Percentiles rank a stretch among this genome's conserved stretches.
These are phyloP conservation scores for Cryptotis parvus DNA, from an alignment of 2,113 vertebrate genomes.

Conservation along the genomic window DNA sequence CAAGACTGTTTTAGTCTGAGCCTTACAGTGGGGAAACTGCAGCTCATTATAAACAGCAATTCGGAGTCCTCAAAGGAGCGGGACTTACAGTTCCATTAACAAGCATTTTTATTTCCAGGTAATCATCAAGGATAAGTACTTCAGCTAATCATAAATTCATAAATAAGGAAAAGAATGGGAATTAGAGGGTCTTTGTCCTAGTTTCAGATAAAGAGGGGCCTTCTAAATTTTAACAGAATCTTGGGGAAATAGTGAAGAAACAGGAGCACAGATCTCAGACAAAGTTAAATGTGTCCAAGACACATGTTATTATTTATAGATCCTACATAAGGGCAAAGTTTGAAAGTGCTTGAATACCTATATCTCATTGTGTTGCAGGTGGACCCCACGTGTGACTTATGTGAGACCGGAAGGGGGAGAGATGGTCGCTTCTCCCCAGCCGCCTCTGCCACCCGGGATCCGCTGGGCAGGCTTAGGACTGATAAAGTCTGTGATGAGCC, in stretches of 20 bases:
- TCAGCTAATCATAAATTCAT: not conserved
- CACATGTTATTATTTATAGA: not conserved
- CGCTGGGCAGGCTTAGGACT: no score
- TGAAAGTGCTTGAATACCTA: not conserved
- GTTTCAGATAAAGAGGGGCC: no score
- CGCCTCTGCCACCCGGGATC: no score
- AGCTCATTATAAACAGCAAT: not conserved
- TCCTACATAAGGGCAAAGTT: not conserved
- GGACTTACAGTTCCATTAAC: not conserved
- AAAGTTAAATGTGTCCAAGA: conserved; percentile 6
- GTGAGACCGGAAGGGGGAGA: no score
- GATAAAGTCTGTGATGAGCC: no score
- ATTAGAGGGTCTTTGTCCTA: not conserved
- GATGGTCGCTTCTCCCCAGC: no score
- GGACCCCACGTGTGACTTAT: no score
- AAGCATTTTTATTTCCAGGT: not conserved
- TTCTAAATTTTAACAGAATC: not conserved
- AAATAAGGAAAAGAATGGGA: not conserved
- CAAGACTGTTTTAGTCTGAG: not conserved
- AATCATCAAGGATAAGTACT: no score
- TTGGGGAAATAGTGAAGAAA: not conserved
- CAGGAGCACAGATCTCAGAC: not conserved
- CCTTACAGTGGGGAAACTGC: no score
- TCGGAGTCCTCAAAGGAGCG: not conserved
- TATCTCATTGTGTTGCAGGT: no score